phyloP scores from a whole-genome alignment of 2,113 vertebrate genomes.

The Brienomyrus brachyistius region DNA sequence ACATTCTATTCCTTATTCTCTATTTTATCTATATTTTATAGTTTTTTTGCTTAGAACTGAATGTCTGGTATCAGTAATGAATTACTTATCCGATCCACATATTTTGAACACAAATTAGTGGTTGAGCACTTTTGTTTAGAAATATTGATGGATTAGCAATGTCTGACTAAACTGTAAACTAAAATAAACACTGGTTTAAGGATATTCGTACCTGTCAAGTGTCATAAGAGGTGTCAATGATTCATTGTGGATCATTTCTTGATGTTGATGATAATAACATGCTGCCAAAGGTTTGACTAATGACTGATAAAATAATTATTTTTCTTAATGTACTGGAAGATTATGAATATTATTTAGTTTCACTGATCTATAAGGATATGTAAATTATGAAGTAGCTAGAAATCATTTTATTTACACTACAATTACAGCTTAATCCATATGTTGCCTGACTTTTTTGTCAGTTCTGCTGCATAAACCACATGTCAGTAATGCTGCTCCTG shows the following conservation, averaged over 20 bases:
- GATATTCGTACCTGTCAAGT: neutral
- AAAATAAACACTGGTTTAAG: neutral
- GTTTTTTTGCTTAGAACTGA: neutral
- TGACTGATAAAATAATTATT: constrained; percentile 5
- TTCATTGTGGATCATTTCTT: constrained; percentile 2
- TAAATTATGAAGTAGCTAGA: neutral
- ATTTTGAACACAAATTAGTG: neutral
- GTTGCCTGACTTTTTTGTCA: neutral
- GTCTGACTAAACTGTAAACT: neutral
- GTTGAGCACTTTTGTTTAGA: neutral
- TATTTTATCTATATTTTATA: neutral
- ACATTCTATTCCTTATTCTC: neutral
- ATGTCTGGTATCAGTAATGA: neutral
- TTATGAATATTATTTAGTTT: constrained; percentile 8
- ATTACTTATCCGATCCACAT: neutral
- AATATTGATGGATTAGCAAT: constrained; percentile 4
- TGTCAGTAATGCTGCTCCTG: neutral
- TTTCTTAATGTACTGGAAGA: neutral
- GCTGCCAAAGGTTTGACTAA: constrained; percentile 13
- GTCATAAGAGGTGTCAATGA: neutral
- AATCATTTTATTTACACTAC: neutral
- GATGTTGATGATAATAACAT: neutral
- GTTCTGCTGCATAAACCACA: neutral
- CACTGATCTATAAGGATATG: neutral
- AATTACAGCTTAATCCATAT: neutral